These are phyloP conservation scores for Leptinotarsa defecta DNA, from an alignment of 1,140 invertebrate species.

Conservation along the genomic window DNA sequence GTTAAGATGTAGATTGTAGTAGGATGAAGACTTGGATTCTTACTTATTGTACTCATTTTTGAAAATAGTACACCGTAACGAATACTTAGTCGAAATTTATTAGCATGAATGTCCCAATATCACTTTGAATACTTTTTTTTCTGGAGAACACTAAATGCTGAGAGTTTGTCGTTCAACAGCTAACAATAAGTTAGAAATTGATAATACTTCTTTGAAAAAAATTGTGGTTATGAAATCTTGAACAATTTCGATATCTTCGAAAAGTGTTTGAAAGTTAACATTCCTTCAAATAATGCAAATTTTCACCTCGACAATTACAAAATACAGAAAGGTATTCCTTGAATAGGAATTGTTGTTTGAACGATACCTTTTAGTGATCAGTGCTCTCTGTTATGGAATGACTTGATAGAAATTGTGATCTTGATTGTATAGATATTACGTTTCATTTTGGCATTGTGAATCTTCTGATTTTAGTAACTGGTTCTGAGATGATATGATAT, in stretches of 20 bases:
- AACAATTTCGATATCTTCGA: too few species aligned
- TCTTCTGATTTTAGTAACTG: slow-evolving; percentile 6
- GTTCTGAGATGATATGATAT: slow-evolving; percentile 8
- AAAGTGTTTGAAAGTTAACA: too few species aligned
- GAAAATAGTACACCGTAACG: slow-evolving; percentile 15
- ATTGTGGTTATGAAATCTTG: too few species aligned
- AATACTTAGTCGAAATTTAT: slow-evolving; percentile 24
- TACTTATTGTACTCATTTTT: slow-evolving; percentile 18
- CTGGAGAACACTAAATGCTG: not conserved
- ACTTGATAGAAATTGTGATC: slow-evolving; percentile 20
- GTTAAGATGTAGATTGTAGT: slow-evolving; percentile 25
- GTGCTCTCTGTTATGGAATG: not conserved
- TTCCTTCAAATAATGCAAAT: too few species aligned
- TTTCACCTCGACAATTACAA: too few species aligned
- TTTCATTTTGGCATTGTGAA: not conserved
- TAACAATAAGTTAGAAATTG: too few species aligned
- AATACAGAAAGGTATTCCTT: too few species aligned
- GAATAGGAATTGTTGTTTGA: too few species aligned
- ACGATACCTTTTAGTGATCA: not conserved
- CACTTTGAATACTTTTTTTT: slow-evolving; percentile 8
- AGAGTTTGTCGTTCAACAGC: too few species aligned
- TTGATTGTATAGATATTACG: slow-evolving; percentile 23
- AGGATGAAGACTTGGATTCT: slow-evolving; percentile 16
- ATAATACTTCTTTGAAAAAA: too few species aligned
- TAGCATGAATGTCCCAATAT: slow-evolving; percentile 25